Evolutionary conservation across 2,113 vertebrate genomes (phyloP).

Genomic region (Otus sunia): DNA sequence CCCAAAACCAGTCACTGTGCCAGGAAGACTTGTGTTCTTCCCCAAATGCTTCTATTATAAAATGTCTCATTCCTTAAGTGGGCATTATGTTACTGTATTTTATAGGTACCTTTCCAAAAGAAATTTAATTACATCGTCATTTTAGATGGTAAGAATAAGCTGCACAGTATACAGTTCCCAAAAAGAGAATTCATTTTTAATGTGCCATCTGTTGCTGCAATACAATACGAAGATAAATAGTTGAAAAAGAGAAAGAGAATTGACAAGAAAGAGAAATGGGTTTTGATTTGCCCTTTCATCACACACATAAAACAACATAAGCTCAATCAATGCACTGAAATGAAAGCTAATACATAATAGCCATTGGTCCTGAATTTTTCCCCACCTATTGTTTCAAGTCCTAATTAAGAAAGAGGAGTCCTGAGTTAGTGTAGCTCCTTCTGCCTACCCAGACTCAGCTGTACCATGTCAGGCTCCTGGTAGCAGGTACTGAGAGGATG

Average conservation of each 20-base stretch:
- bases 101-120: slow-evolving; percentile 8
- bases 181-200: slow-evolving; percentile 60
- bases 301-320: slow-evolving; percentile 45
- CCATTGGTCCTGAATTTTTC: slow-evolving; percentile 37
- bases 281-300: slow-evolving; percentile 76
- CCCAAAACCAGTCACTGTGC: background rate
- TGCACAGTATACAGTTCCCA: background rate
- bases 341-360: slow-evolving; percentile 77
- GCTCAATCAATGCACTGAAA: slow-evolving; percentile 75
- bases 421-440: slow-evolving; percentile 39
- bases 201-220: slow-evolving; percentile 57
- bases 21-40: background rate
- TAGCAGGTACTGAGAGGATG: slow-evolving; percentile 1
- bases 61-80: background rate
- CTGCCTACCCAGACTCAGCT: slow-evolving; percentile 18
- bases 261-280: slow-evolving; percentile 63
- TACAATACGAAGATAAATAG: slow-evolving; percentile 49
- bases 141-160: slow-evolving; percentile 9
- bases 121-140: background rate
- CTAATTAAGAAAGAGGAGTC: slow-evolving; percentile 69
- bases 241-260: slow-evolving; percentile 55
- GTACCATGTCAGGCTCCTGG: slow-evolving; percentile 67
- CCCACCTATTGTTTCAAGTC: slow-evolving; percentile 64
- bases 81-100: slow-evolving; percentile 8
- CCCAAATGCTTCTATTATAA: background rate